Evolutionary conservation across 2,888 invertebrate species (phyloP).

Genomic region (Germaria angustata): DNA sequence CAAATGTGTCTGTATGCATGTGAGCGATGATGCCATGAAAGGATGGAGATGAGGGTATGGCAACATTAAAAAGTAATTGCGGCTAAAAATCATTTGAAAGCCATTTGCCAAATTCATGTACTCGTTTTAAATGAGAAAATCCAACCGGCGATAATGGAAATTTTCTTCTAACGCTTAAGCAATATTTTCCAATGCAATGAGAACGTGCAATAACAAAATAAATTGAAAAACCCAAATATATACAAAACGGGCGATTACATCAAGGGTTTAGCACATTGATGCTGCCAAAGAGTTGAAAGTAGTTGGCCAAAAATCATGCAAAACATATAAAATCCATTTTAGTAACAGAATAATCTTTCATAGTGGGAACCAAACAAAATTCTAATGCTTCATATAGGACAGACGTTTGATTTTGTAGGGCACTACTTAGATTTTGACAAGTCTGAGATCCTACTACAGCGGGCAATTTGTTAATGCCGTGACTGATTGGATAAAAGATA

Average conservation of each 20-base stretch:
- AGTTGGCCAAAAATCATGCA: neutral
- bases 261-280: slow-evolving; percentile 19
- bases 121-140: slow-evolving; percentile 54
- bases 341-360: no score
- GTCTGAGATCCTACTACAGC: no score
- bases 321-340: no score
- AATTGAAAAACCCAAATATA: slow-evolving; percentile 6
- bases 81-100: slow-evolving; percentile 63
- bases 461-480: no score
- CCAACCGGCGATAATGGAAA: slow-evolving; percentile 37
- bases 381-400: no score
- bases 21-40: neutral
- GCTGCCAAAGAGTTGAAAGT: neutral
- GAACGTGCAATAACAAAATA: slow-evolving; percentile 54
- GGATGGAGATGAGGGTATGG: slow-evolving; percentile 6
- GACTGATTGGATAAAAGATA: no score
- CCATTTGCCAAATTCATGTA: slow-evolving; percentile 64
- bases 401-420: no score
- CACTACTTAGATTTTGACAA: no score
- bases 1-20: neutral
- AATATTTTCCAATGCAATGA: slow-evolving; percentile 35
- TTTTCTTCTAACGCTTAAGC: slow-evolving; percentile 22
- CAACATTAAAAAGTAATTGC: slow-evolving; percentile 66
- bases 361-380: no score
- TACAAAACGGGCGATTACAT: no score